These are phyloP conservation scores for Lasioglossum malachurum DNA, from an alignment of 2,888 invertebrate species.

Conservation along the genomic window DNA sequence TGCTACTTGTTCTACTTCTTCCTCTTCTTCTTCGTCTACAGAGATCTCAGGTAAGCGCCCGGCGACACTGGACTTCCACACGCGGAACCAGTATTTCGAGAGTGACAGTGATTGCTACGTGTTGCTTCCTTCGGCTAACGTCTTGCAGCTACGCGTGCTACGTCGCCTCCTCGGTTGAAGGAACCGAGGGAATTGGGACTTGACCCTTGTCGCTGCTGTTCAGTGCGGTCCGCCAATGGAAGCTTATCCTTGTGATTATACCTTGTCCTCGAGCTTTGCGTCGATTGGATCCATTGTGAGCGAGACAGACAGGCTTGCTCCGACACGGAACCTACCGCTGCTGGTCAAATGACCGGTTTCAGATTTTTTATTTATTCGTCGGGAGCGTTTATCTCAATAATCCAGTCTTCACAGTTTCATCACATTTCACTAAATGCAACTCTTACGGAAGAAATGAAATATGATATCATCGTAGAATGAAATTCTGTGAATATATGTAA, in stretches of 20 bases:
- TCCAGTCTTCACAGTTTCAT: too few species aligned
- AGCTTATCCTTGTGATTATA: neutral
- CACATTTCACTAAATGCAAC: too few species aligned
- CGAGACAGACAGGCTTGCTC: neutral
- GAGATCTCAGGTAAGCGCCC: neutral
- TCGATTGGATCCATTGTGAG: neutral
- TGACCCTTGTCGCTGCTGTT: neutral
- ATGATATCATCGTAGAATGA: neutral
- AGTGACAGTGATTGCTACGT: slow-evolving; percentile 17
- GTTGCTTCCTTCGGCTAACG: neutral
- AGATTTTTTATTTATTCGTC: neutral
- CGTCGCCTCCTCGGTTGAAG: slow-evolving; percentile 1
- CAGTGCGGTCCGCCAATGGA: neutral
- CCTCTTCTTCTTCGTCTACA: neutral
- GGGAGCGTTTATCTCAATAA: too few species aligned
- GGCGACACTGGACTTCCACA: neutral
- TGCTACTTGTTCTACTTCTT: neutral
- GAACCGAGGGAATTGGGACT: neutral
- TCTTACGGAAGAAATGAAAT: too few species aligned
- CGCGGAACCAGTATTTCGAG: neutral
- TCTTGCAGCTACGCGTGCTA: neutral
- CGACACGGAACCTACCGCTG: neutral
- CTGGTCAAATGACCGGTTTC: neutral
- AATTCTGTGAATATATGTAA: neutral
- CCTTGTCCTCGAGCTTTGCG: neutral